Percentiles rank a stretch among this genome's conserved stretches.
Evolutionary conservation across 2,113 vertebrate genomes (phyloP).

Genomic region (Pachypanchax playfairii): DNA sequence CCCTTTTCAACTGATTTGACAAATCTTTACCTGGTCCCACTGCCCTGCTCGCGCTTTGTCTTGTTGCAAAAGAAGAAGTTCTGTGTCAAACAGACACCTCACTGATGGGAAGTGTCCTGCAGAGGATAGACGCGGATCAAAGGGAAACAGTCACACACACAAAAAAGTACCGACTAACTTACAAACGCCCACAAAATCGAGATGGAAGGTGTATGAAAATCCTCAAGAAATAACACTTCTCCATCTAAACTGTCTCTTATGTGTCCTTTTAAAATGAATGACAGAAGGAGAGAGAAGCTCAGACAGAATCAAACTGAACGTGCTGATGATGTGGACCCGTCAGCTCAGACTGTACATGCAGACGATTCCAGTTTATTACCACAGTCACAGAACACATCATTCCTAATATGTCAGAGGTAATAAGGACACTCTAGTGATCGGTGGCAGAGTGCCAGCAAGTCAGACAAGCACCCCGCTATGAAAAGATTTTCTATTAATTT

Average conservation of each 20-base stretch:
- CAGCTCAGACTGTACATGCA: constrained; percentile 50
- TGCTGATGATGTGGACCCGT: constrained; percentile 65
- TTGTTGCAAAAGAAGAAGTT: constrained; percentile 37
- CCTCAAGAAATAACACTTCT: constrained; percentile 57
- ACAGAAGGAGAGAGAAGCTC: constrained; percentile 30
- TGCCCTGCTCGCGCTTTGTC: constrained; percentile 49
- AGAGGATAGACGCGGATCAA: constrained; percentile 17
- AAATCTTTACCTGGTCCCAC: constrained; percentile 76
- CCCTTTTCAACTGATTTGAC: constrained; percentile 72
- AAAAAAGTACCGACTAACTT: constrained; percentile 8
- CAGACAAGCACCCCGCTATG: constrained; percentile 63
- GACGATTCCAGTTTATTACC: constrained; percentile 64
- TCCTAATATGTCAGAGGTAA: constrained; percentile 72
- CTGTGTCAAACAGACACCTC: constrained; percentile 42
- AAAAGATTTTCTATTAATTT: constrained; percentile 71
- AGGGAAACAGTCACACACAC: constrained; percentile 9
- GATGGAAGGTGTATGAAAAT: constrained; percentile 33
- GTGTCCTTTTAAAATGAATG: constrained; percentile 41
- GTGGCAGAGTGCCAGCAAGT: constrained; percentile 65
- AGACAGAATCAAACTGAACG: constrained; percentile 59
- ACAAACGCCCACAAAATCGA: constrained; percentile 22
- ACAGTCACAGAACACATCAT: constrained; percentile 57
- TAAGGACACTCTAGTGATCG: constrained; percentile 58
- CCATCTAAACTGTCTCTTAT: constrained; percentile 34
- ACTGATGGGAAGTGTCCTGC: constrained; percentile 40